A percentile compares a stretch with the other conserved stretches of the same genome.
Conservation (phyloP, 2,888 invertebrate genomes). For the Lasioglossum leucozonium region DNA sequence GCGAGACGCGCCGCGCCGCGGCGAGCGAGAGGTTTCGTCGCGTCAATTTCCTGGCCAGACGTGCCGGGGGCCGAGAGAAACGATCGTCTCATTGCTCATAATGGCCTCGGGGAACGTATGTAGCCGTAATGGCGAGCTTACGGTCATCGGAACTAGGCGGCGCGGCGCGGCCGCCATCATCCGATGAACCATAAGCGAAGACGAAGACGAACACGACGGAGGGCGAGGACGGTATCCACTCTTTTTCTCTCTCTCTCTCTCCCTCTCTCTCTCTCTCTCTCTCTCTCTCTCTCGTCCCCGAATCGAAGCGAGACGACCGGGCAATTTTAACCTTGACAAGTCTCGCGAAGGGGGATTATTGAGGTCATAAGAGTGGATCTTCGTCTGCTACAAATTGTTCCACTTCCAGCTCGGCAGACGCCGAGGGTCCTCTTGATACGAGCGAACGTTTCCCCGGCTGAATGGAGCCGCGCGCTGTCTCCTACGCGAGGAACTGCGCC, state of each 20-base stretch:
- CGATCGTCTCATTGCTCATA: constrained; percentile 38
- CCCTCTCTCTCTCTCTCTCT: neutral
- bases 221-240: neutral
- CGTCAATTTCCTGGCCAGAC: constrained; percentile 22
- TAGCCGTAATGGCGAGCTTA: constrained; percentile 34
- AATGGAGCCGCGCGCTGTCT: constrained; percentile 31
- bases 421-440: constrained; percentile 37
- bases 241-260: neutral
- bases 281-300: neutral
- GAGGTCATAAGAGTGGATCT: constrained; percentile 66
- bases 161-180: constrained; percentile 39
- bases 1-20: too few species aligned
- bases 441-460: constrained; percentile 40
- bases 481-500: constrained; percentile 24
- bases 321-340: constrained; percentile 64
- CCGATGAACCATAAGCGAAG: constrained; percentile 31
- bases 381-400: constrained; percentile 66
- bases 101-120: constrained; percentile 8
- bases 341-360: constrained; percentile 58
- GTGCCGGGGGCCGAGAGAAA: constrained; percentile 8
- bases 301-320: constrained; percentile 11
- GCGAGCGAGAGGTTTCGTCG: constrained; percentile 11
- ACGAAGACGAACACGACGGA: neutral
- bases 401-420: constrained; percentile 51
- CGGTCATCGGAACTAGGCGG: constrained; percentile 37